Base-by-base conservation (phyloP, 23 tunicate genomes). In the Clavelina lepadiformis region DNA sequence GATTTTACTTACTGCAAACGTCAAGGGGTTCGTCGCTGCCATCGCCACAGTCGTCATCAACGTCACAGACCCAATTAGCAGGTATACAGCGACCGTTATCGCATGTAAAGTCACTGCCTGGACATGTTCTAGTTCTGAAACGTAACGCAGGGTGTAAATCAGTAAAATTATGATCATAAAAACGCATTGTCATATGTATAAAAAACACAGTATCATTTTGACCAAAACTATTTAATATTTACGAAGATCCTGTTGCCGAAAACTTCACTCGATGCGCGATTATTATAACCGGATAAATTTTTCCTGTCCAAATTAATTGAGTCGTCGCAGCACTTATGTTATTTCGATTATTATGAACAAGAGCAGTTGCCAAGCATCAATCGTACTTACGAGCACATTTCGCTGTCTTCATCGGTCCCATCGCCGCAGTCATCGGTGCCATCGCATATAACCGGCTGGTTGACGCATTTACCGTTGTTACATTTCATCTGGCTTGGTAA, bases 31-130 rank as follows among this genome's bases (percentile, higher is more conserved):
- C 95, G 28, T 86, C 95, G 60, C 85, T 78, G 13, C 56, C 65
- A 34, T 86, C 95, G 3, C 95, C 95, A 73, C 95, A 86, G 37
- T 86, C 95, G 49, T 86, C 95, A 56, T 77, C 72, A 25, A 57
- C 65, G 52, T 86, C 84, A 67, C 95, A 86, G 27, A 56, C 35
- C 81, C 81, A 72, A 35, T 53, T 59, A 37, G 50, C 37, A 11
- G 85, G 75, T 27, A 86, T 77, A 46, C 95, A 86, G 19, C 82
- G 66, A 4, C 77, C 77, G 67, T 86, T 86, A 58, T 67, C 34
- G 46, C 95, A 86, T 56, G 73, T 63, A 35, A 86, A 86, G 58
- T 65, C 38, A 5, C 75, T 60, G 6, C 75, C 69, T 18, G 81
- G 61, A 37, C 95, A 86, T 20, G 86, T 86, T 25, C 76, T 73